These are phyloP conservation scores for Elgaria multicarinata DNA, from an alignment of 2,113 vertebrate genomes.

Conservation along the genomic window DNA sequence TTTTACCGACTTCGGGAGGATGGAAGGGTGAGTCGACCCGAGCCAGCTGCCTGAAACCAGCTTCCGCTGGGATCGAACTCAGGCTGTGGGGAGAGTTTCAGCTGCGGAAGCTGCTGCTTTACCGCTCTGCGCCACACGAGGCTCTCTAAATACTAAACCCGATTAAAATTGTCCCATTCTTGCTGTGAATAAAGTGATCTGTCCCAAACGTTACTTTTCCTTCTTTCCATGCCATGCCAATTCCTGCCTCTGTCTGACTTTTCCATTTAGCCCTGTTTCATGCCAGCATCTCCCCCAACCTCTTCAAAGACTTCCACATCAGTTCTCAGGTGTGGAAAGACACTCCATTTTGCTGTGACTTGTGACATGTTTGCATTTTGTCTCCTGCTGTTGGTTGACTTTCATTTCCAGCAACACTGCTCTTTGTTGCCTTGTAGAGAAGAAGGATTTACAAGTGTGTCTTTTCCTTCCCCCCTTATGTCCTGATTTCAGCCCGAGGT, in stretches of 20 bases:
- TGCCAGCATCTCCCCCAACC: background rate
- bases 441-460: conserved; percentile 55
- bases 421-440: background rate
- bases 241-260: background rate
- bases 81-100: no score
- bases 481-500: conserved; percentile 84
- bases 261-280: background rate
- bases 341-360: rapidly evolving
- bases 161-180: background rate
- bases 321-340: background rate
- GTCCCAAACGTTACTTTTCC: background rate
- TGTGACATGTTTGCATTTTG: background rate
- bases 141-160: background rate
- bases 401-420: background rate
- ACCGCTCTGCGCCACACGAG: no score
- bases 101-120: no score
- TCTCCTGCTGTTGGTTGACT: background rate
- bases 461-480: conserved; percentile 43
- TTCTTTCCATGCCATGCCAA: background rate
- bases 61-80: no score
- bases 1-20: no score
- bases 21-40: no score
- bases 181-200: background rate
- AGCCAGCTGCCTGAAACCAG: no score
- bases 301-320: background rate